Conservation (phyloP, 1,140 invertebrate species). For the Camponotus floridanus region DNA sequence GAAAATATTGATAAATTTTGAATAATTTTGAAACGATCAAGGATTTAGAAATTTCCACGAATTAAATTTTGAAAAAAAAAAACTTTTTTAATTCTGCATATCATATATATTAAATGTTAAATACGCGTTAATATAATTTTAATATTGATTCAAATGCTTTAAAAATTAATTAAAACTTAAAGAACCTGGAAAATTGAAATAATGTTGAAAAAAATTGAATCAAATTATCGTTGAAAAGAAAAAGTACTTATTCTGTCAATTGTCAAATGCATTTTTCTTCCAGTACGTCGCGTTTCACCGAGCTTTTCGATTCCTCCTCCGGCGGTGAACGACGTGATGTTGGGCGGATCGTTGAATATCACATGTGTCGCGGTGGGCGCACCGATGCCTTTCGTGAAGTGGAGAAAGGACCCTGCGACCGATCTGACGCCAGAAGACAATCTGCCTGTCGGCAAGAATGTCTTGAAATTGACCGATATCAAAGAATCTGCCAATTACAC, state of each 20-base stretch:
- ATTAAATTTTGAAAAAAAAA: background rate
- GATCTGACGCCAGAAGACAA: constrained; percentile 95
- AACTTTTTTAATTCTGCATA: background rate
- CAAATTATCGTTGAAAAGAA: background rate
- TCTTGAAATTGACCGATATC: constrained; percentile 94
- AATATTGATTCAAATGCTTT: background rate
- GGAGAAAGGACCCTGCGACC: constrained; percentile 93
- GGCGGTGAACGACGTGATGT: constrained; percentile 93
- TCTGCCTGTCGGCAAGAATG: constrained; percentile 94
- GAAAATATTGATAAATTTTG: background rate
- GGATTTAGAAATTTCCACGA: background rate
- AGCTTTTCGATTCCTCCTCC: constrained; percentile 97
- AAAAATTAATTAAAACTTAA: background rate
- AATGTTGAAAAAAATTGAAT: background rate
- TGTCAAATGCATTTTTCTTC: constrained; percentile 74
- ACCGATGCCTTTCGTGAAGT: constrained; percentile 99
- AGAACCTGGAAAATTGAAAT: background rate
- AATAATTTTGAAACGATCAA: background rate
- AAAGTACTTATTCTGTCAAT: background rate
- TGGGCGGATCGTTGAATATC: constrained; percentile 95
- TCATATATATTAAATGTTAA: no score
- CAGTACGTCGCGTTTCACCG: constrained; percentile 97
- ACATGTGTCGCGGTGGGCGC: constrained; percentile 98
- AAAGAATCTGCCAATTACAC: constrained; percentile 98
- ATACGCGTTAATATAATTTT: background rate